Evolutionary conservation across 1,140 invertebrate genomes (phyloP), one percentile per base, ranked within the genome.

Genomic region (Asobara japonica): DNA sequence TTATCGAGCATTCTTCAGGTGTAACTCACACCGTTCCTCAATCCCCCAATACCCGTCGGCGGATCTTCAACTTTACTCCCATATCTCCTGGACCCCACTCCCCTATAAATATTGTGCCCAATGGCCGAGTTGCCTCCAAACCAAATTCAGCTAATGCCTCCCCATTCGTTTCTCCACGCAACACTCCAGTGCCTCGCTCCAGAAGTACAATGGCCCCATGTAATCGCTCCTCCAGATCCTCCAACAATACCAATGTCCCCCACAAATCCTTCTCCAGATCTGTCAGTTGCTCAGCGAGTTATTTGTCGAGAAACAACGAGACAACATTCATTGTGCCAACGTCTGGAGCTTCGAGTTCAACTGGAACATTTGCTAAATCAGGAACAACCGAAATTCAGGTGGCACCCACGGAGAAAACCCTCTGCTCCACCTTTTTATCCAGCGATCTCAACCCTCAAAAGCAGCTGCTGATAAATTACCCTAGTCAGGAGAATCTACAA

Each of bases 1-100:
- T 85, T 10, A 66, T 84, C 18, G 83, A 90, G 29, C 83, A 89
- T 29, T 66, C 69, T 0, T 82, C 84, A 51, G 78, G 80, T 13
- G 65, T 18, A 10, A 77, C 87, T 80, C 88, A 90, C 77, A 88
- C 88, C 7, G 87, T 88, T 68, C 89, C 90, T 6, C 89, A 89
- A 76, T 89, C 91, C 84, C 90, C 90, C 1, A 91, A 90, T 77
- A 90, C 90, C 10, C 88, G 94, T 76, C 88, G 92, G 41, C 91
- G 93, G 78, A 93, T 93, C 80, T 96, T 95, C 81, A 94, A 92
- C 83, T 96, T 96, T 80, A 93, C 93, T 5, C 94, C 94, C 0
- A 95, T 95, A 76, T 94, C 93, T 25, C 93, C 94, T 4, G 90
- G 92, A 66, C 90, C 92, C 25, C 89, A 90, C 79, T 90, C 89